Evolutionary conservation across 1,140 invertebrate species (phyloP), one percentile per base, ranked within the genome.

Genomic region (Phocides pigmalion): DNA sequence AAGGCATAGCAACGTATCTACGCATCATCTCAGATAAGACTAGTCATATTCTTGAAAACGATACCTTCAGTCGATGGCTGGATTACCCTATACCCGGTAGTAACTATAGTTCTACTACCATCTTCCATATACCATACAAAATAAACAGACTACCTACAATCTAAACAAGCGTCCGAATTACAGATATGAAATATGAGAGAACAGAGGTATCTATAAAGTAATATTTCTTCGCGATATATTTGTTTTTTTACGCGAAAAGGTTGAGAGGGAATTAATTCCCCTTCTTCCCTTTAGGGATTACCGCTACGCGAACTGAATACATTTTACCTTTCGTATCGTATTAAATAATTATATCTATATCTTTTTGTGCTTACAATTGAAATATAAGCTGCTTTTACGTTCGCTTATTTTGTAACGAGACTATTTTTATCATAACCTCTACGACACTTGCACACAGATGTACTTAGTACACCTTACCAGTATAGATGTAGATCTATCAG

Each of bases 261-360:
- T 56, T 56, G 53, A 56, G 53, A 56, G 37, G 53, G 20, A 42
- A 56, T 56, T 56, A 56, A 56, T 28, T 42, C 37, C 53, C 53
- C 20, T 28, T 25, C 39, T 28, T 44, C 39, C 39, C 22, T 42
- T 58, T 28, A 6, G 54, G 54, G 54, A 58, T 44, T 58, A 58
- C 22, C 15, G 41, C 25, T 58, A 58, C 54, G 54, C 54, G 22
- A 44, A 58, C 54, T 28, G 54, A 58, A 58, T 58, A 58, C 41
- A 46, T 46, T n/a, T 58, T 58, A 58, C 54, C 41, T 32, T 32
- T 44, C 41, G 39, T 46, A 58, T 44, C 54, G 54, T 58, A 58
- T 58, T 58, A 58, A 44, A 58, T 58, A 58, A 58, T 58, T 58
- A 58, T 44, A 44, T 58, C 41, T 58, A 44, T 39, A 58, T 58